A percentile compares a stretch with the other conserved stretches of the same genome.
These are phyloP conservation scores for Malurus cyaneus DNA, from an alignment of 2,113 vertebrate species.

Conservation along the genomic window DNA sequence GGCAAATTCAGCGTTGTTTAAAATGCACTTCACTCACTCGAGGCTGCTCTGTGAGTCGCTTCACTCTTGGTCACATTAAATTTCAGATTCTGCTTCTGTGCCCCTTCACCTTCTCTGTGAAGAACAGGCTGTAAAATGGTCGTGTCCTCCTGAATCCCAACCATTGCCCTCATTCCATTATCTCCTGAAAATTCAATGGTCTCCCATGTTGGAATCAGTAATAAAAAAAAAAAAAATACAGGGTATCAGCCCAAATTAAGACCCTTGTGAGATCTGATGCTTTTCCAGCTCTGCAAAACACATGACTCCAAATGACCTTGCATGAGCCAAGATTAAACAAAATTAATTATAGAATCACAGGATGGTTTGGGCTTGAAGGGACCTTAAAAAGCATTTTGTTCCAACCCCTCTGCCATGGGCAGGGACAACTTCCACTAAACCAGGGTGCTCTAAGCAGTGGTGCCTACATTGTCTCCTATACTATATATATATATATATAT, in stretches of 20 bases:
- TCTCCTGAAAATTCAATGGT: neutral
- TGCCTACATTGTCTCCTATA: neutral
- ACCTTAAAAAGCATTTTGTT: neutral
- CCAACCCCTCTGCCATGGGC: neutral
- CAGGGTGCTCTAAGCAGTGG: neutral
- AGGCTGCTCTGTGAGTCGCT: neutral
- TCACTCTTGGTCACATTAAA: neutral
- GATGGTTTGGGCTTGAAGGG: neutral
- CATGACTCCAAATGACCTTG: fast-evolving
- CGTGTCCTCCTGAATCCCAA: neutral
- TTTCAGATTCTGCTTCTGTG: neutral
- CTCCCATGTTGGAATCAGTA: neutral
- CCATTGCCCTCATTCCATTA: neutral
- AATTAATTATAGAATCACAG: no score
- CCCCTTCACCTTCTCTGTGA: neutral
- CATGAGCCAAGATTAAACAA: neutral
- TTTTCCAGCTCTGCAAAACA: neutral
- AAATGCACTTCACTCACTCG: neutral
- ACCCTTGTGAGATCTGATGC: neutral
- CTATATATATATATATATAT: no score
- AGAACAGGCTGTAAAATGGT: neutral
- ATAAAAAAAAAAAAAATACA: neutral
- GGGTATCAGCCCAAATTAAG: neutral
- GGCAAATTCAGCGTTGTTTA: neutral
- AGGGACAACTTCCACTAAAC: neutral